Conservation (phyloP, 2,888 invertebrate genomes). For the Pseudococcus viburni region DNA sequence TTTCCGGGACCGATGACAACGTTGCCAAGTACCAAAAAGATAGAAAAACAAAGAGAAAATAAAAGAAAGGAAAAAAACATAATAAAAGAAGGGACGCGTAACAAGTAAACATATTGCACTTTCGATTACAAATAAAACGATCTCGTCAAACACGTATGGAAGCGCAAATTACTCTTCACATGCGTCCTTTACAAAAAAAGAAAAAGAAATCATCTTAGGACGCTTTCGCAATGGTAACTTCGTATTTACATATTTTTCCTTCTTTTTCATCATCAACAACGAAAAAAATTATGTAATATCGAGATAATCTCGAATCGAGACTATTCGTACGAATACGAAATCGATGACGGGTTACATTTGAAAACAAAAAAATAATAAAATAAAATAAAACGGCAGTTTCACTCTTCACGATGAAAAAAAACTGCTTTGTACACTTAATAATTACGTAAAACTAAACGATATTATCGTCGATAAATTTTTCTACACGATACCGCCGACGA, state of each 20-base stretch:
- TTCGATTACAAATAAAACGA: constrained; percentile 54
- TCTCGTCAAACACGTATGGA: constrained; percentile 53
- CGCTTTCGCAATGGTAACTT: constrained; percentile 53
- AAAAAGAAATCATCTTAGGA: background rate
- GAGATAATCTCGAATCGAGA: background rate
- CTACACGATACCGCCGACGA: constrained; percentile 27
- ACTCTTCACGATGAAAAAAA: constrained; percentile 18
- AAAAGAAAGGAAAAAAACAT: background rate
- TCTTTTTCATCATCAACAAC: background rate
- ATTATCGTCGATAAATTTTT: constrained; percentile 4
- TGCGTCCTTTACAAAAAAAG: constrained; percentile 1
- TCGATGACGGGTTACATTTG: background rate
- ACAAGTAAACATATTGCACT: constrained; percentile 60
- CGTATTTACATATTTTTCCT: constrained; percentile 15
- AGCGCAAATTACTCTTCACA: constrained; percentile 57
- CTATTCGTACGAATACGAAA: background rate
- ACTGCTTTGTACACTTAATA: constrained; percentile 11
- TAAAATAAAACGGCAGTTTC: background rate
- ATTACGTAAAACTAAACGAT: constrained; percentile 15
- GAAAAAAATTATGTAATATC: background rate
- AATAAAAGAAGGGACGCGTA: constrained; percentile 38
- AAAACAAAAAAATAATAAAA: background rate
- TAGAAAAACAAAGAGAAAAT: constrained; percentile 13
- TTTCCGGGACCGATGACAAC: constrained; percentile 46
- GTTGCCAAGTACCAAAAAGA: constrained; percentile 50